Base-by-base conservation (phyloP, 2,888 invertebrate species). In the Argyresthia albistria region DNA sequence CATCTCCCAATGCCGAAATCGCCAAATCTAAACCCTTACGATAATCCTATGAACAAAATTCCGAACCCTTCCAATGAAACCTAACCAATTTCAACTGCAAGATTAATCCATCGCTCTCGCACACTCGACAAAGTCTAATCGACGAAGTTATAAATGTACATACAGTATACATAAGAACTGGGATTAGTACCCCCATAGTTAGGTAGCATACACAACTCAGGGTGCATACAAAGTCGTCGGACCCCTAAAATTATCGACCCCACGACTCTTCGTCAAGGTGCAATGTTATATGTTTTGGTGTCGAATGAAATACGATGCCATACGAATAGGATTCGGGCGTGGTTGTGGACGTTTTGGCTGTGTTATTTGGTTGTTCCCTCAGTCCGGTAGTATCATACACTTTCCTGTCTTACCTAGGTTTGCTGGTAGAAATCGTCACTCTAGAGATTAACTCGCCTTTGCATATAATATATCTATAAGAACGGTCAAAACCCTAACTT, bases 201-300 rank as follows among this genome's bases (percentile, higher is more conserved):
- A n/a, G 47, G 25, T 9, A 35, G 47, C 47, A 11, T 45, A 47
- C 35, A 25, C 9, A 25, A 47, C 47, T 10, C 47, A 47, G 47
- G 47, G 47, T 25, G 47, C 25, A 47, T 47, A 47, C 47, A 47
- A 47, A 47, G 25, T 47, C 47, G 10, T 35, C 45, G 45, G 45
- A 45, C 47, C 47, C 47, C n/a, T 14, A 25, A 47, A 10, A 10
- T 47, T 10, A 47, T 9, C 47, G 4, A 16, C 47, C 47, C 47
- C 35, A 11, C 11, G 47, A 47, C 47, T 35, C 8, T 47, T 3
- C 47, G 25, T 47, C 35, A 47, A 47, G 12, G 25, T 25, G 25
- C 25, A 39, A 39, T 39, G 10, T 39, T 39, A 11, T 8, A 39
- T 39, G n/a, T 39, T 39, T 39, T 11, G 10, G 11, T 11, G 8